Conservation (phyloP, 1,140 invertebrate species). For the Nylanderia fulva region DNA sequence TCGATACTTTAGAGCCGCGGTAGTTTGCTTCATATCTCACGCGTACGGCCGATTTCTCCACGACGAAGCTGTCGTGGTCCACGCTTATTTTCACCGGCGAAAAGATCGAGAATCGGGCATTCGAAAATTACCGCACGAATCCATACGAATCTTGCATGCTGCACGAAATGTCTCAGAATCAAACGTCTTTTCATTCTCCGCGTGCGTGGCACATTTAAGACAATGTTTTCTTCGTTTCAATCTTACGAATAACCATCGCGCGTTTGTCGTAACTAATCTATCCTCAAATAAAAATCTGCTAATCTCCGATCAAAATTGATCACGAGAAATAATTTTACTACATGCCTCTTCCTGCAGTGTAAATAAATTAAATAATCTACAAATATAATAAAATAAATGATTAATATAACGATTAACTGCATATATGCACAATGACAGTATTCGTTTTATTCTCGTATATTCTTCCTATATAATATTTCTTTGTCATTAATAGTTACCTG, state of each 20-base stretch:
- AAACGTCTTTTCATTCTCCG: background rate
- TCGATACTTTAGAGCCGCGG: background rate
- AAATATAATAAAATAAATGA: background rate
- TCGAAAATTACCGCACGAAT: background rate
- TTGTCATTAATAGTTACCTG: conserved; percentile 23
- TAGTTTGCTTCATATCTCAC: conserved; percentile 8
- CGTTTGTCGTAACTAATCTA: background rate
- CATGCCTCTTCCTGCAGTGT: too few relatives aligned
- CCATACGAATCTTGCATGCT: background rate
- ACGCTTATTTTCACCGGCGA: background rate
- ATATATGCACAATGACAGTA: too few relatives aligned
- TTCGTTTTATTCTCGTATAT: conserved; percentile 5
- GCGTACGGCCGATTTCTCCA: conserved; percentile 29
- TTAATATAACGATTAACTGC: background rate
- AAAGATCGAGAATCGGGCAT: background rate
- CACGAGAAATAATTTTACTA: background rate
- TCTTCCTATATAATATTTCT: conserved; percentile 59
- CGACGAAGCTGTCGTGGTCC: background rate
- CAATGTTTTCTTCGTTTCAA: too few relatives aligned
- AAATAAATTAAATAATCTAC: background rate
- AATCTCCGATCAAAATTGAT: background rate
- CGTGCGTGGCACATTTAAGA: background rate
- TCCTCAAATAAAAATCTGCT: background rate
- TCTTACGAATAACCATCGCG: background rate
- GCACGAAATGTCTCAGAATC: background rate